These are phyloP conservation scores for Nipponia nippon DNA, from an alignment of 2,113 vertebrate genomes.

Conservation along the genomic window DNA sequence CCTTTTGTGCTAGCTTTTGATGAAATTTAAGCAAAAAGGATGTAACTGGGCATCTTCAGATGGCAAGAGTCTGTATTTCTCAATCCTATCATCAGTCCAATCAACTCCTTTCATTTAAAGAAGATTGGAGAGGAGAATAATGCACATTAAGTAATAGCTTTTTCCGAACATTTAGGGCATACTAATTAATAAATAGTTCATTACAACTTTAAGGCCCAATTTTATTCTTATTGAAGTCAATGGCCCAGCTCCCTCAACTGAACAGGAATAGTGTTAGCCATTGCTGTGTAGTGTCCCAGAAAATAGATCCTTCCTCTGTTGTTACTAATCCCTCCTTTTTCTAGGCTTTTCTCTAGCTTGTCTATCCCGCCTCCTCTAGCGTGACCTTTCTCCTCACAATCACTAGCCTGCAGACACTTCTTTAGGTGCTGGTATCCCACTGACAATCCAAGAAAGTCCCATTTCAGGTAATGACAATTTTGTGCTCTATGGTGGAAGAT, in stretches of 20 bases:
- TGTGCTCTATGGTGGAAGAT: neutral
- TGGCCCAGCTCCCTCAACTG: neutral
- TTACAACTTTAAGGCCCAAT: neutral
- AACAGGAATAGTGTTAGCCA: neutral
- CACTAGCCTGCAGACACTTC: neutral
- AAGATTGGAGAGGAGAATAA: conserved; percentile 11
- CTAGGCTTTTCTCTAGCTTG: neutral
- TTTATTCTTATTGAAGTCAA: conserved; percentile 16
- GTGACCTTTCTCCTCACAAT: neutral
- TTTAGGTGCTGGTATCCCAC: neutral
- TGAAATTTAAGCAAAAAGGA: neutral
- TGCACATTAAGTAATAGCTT: neutral
- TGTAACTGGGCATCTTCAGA: neutral
- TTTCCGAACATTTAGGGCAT: neutral
- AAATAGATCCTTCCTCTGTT: neutral
- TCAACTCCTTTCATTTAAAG: conserved; percentile 34
- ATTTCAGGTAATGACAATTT: neutral
- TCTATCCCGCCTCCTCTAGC: neutral
- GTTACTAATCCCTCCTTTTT: neutral
- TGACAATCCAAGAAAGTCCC: neutral
- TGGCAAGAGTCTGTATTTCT: conserved; percentile 19
- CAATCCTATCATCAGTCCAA: conserved; percentile 31
- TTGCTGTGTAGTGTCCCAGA: neutral
- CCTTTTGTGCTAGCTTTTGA: conserved; percentile 25
- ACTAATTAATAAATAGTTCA: conserved; percentile 42